Conservation (phyloP, 2,797 vertebrate genomes). For the Coccyzus lansbergi region DNA sequence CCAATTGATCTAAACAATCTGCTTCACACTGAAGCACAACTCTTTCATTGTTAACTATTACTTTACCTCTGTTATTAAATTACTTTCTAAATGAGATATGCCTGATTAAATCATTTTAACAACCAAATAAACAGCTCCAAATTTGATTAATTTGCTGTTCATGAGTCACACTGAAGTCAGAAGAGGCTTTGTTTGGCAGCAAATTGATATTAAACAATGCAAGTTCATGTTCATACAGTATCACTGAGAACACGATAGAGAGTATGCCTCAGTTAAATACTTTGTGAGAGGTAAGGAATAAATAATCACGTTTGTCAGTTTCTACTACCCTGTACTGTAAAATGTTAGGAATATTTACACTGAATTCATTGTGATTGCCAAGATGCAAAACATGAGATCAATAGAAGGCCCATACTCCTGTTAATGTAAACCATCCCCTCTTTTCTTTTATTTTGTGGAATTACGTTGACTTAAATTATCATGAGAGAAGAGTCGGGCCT, state of each 20-base stretch:
- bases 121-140: slow-evolving; percentile 22
- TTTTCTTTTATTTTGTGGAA: background rate
- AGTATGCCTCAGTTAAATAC: background rate
- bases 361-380: background rate
- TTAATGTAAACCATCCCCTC: background rate
- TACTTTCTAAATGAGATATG: slow-evolving; percentile 35
- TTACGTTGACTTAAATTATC: background rate
- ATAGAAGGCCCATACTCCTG: background rate
- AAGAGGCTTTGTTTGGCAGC: slow-evolving; percentile 28
- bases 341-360: background rate
- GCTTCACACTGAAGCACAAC: background rate
- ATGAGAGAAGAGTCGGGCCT: background rate
- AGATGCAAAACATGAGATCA: background rate
- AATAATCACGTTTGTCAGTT: background rate
- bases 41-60: slow-evolving; percentile 18
- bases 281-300: background rate
- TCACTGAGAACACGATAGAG: background rate
- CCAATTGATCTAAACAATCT: slow-evolving; percentile 15
- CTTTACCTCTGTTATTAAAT: slow-evolving; percentile 52
- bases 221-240: background rate
- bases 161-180: slow-evolving; percentile 15
- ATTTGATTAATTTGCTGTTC: slow-evolving; percentile 55
- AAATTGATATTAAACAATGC: slow-evolving; percentile 41
- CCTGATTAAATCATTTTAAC: slow-evolving; percentile 41
- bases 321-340: background rate